Base-by-base conservation (phyloP, 2,888 invertebrate species). In the Gasteruption jaculator region DNA sequence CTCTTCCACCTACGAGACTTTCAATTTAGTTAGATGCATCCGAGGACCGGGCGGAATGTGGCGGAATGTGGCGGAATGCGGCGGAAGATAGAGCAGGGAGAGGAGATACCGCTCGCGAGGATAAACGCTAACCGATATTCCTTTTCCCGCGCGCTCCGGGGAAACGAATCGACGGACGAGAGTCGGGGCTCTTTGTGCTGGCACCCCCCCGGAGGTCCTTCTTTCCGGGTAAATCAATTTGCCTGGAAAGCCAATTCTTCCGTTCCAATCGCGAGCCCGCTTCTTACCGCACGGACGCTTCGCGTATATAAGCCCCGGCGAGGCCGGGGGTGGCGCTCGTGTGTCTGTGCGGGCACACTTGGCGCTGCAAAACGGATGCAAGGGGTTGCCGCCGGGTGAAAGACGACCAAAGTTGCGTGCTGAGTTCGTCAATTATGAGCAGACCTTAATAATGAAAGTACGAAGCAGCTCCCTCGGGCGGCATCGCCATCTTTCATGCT, bases 401-500 rank as follows among this genome's bases (percentile, higher is more conserved):
- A n/a, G n/a, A n/a, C n/a, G n/a, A n/a, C n/a, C n/a, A 53, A 48
- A 54, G 46, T 50, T 53, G 43, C 49, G 46, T 48, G 52, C 55
- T 52, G 60, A 62, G 60, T 61, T 57, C 58, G 63, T 66, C 65
- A 65, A 67, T 66, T 66, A 67, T 62, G 61, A 63, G 65, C 48
- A 50, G 49, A 52, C 56, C 55, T 54, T 57, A 58, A 60, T 60
- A 60, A 60, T 56, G 50, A 56, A 57, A 49, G 50, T 48, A 43
- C 52, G 46, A 51, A 54, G 56, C 61, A 57, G 55, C 60, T 65
- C 64, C 67, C 66, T 53, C 54, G 65, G 63, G 66, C 56, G 51
- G 56, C 59, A 64, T 65, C 58, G 58, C 57, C 60, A 65, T 66
- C 63, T 63, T 63, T 67, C 63, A 65, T 64, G 61, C 61, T 67